Evolutionary conservation across 2,113 vertebrate species (phyloP), one percentile per base, ranked within the genome.

Genomic region (Lamprotornis superbus): DNA sequence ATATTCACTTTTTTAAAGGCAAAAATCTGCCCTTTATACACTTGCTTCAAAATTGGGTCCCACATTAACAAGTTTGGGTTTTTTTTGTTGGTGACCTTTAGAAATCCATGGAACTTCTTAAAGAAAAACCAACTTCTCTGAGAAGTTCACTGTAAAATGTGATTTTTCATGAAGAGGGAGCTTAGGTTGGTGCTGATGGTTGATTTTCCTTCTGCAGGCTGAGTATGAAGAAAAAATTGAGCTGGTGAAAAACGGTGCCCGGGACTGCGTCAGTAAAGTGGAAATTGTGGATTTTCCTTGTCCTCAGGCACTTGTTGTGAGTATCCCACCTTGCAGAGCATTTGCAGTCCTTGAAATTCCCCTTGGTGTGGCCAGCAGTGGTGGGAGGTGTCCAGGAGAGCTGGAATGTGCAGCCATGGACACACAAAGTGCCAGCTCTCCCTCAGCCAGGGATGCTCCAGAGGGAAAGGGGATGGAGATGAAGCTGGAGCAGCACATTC

Each of bases 151-250:
- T 28, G 63, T 37, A 10, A n/a, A 69, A 39, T 61, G 20, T 8
- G 39, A 21, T 35, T 44, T 49, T 46, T 20, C 65, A 3, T 10
- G 60, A 76, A 46, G 46, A 61, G 42, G 0, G 2, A 44, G 40
- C 75, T 93, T 2, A 49, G 44, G 3, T 10, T 49, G 31, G 3
- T 70, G 77, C 37, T 63, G 35, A 67, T 20, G 28, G 5, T 19
- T 39, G 40, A 2, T 42, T 49, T 42, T 61, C 57, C 52, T 31
- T 42, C 68, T 80, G 30, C 96, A 99, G 99, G 55, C 61, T 2
- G 97, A 97, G 56, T 99, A 98, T 96, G 96, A 98, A 49, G 97
- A 98, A 53, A 98, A 98, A 96, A 97, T 98, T 11, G 95, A 97
- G 55, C 89, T 74, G 39, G 87, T 99, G 84, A 98, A 96, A 91